Evolutionary conservation across 2,113 vertebrate species (phyloP).

Genomic region (Bos taurus): ARS-UCD2.0 NC_037328.1:35418001-35418500

Average conservation of each 20-base stretch:
- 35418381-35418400: neutral
- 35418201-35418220: neutral
- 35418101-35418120: neutral
- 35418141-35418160: neutral
- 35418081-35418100: neutral
- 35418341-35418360: neutral
- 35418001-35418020: neutral
- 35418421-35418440: neutral
- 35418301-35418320: neutral
- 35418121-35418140: neutral
- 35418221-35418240: neutral
- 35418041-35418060: slow-evolving; percentile 3
- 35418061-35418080: neutral
- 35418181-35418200: neutral
- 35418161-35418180: neutral
- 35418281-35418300: neutral
- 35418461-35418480: neutral
- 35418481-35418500: neutral
- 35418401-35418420: neutral
- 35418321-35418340: neutral
- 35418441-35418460: neutral
- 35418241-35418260: neutral
- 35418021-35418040: neutral
- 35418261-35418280: too few species aligned
- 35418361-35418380: neutral